Percentiles rank a stretch among this genome's conserved stretches.
Conservation (phyloP, 2,113 vertebrate genomes). For the Carollia perspicillata region DNA sequence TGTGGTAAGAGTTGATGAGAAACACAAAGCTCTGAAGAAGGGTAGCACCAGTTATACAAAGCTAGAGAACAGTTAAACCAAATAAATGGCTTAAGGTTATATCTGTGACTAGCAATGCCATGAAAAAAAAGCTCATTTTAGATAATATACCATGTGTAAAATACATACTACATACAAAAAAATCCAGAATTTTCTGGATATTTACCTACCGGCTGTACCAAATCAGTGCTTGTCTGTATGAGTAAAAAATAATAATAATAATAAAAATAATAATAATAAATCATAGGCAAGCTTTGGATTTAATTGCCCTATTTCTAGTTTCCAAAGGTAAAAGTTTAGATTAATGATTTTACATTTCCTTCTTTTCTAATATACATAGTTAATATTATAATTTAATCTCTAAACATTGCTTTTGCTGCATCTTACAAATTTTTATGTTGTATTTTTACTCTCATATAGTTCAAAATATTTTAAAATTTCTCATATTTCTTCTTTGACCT, state of each 20-base stretch:
- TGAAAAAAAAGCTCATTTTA: constrained; percentile 44
- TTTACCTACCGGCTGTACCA: constrained; percentile 92
- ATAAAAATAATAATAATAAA: neutral
- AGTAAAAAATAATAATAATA: constrained; percentile 19
- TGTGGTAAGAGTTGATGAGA: constrained; percentile 81
- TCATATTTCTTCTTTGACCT: too few species aligned
- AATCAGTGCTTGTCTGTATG: constrained; percentile 86
- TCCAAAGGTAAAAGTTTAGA: too few species aligned
- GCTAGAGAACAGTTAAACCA: constrained; percentile 68
- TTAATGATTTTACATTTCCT: too few species aligned
- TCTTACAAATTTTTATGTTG: too few species aligned
- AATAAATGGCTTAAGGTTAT: constrained; percentile 67
- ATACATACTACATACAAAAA: neutral
- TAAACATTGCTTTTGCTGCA: too few species aligned
- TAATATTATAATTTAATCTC: too few species aligned
- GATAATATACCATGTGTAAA: constrained; percentile 35
- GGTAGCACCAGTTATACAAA: constrained; percentile 63
- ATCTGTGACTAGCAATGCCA: constrained; percentile 43
- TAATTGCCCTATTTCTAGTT: too few species aligned
- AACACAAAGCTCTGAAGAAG: constrained; percentile 75
- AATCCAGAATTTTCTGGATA: constrained; percentile 14
- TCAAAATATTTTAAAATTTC: too few species aligned
- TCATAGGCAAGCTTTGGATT: neutral
- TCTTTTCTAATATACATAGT: too few species aligned
- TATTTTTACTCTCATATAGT: too few species aligned